phyloP scores from a whole-genome alignment of 2,888 invertebrate species.

The Mythimna vitellina region DNA sequence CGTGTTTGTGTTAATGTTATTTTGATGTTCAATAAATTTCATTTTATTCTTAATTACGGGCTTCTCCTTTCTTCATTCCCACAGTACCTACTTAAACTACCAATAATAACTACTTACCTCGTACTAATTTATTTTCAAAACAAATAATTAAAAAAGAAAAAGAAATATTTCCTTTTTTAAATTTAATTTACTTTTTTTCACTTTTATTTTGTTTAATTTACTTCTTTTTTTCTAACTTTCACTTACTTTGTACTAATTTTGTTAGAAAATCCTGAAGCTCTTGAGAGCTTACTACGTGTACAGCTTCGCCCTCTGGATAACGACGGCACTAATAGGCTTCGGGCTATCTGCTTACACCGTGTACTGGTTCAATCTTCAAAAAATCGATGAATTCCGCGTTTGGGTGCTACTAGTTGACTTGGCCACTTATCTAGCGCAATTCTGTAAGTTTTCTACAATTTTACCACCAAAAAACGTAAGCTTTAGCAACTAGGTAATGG shows the following conservation, averaged over 20 bases:
- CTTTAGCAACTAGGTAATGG: not conserved
- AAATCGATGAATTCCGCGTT: conserved; percentile 38
- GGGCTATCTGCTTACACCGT: conserved; percentile 38
- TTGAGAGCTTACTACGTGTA: conserved; percentile 37
- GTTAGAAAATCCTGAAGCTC: conserved; percentile 42
- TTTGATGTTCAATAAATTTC: too few relatives aligned
- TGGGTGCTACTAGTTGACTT: conserved; percentile 46
- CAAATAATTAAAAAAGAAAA: too few relatives aligned
- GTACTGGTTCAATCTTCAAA: conserved; percentile 38
- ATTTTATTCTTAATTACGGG: too few relatives aligned
- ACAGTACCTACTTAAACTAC: not conserved
- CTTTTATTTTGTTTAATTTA: too few relatives aligned
- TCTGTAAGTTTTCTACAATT: conserved; percentile 18
- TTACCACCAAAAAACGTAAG: not conserved
- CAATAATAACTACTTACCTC: too few relatives aligned
- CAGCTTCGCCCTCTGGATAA: conserved; percentile 36
- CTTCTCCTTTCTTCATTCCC: not conserved
- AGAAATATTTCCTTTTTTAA: too few relatives aligned
- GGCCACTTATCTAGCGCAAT: conserved; percentile 16
- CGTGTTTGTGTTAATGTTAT: too few relatives aligned
- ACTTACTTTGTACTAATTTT: conserved; percentile 5
- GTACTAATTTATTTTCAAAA: too few relatives aligned
- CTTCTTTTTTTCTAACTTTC: too few relatives aligned
- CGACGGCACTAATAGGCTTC: conserved; percentile 31
- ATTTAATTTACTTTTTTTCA: too few relatives aligned